Evolutionary conservation across 2,113 vertebrate genomes (phyloP).

Genomic region (Crotalus tigris): DNA sequence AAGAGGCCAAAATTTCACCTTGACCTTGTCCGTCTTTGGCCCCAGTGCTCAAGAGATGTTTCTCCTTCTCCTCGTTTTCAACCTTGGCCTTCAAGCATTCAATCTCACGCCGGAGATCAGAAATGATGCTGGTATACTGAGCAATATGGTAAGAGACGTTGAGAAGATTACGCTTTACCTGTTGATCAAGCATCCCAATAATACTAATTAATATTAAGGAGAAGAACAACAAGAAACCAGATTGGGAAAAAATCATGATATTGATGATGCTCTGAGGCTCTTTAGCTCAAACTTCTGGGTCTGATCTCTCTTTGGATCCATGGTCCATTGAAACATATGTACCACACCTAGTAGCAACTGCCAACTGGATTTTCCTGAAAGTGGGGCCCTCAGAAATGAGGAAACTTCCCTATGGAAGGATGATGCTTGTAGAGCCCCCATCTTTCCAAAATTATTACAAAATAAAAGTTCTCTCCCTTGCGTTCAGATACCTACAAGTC

Average conservation of each 20-base stretch:
- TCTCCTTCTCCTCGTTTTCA: constrained; percentile 51
- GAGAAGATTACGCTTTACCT: constrained; percentile 71
- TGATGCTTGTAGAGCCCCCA: not conserved
- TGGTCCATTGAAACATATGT: not conserved
- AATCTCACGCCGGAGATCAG: constrained; percentile 53
- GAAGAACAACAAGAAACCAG: not conserved
- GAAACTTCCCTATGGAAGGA: not conserved
- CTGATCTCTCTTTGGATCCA: not conserved
- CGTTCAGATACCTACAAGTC: not conserved
- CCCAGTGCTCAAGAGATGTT: accelerated
- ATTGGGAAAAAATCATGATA: not conserved
- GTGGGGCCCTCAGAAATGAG: not conserved
- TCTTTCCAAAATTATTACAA: not conserved
- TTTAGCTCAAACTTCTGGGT: not conserved
- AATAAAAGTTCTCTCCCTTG: not conserved
- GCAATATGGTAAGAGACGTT: constrained; percentile 55
- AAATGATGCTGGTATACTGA: constrained; percentile 60
- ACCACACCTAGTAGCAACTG: not conserved
- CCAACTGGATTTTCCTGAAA: not conserved
- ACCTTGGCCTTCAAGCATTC: constrained; percentile 52
- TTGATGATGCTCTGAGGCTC: not conserved
- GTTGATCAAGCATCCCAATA: not conserved
- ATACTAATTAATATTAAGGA: not conserved
- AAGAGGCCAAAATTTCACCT: accelerated
- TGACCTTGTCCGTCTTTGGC: constrained; percentile 35